phyloP scores from a whole-genome alignment of 2,113 vertebrate genomes.

The Sorex araneus region DNA sequence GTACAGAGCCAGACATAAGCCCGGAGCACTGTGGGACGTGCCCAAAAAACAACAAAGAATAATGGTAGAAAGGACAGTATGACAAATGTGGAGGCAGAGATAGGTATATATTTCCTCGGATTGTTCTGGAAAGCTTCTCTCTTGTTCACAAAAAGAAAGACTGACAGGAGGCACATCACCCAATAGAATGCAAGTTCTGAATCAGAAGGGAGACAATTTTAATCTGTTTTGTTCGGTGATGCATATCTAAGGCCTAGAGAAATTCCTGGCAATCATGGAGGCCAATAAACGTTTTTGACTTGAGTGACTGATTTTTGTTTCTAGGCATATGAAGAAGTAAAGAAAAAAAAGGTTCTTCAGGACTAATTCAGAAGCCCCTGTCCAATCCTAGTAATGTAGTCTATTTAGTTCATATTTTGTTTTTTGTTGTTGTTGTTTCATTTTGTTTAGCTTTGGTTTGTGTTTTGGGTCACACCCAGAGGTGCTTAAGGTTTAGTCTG shows the following conservation, averaged over 20 bases:
- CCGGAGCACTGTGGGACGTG: too few species aligned
- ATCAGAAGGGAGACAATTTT: background rate
- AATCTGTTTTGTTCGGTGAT: background rate
- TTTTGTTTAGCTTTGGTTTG: too few species aligned
- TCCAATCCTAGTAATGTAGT: background rate
- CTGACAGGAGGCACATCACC: background rate
- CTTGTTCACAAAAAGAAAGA: background rate
- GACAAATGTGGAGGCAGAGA: background rate
- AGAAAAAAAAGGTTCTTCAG: background rate
- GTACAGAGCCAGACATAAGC: too few species aligned
- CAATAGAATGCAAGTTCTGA: background rate
- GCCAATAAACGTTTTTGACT: background rate
- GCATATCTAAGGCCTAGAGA: background rate
- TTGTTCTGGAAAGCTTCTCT: background rate
- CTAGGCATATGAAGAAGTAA: constrained; percentile 6
- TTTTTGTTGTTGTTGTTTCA: too few species aligned
- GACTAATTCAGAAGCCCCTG: background rate
- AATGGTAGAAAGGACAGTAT: too few species aligned
- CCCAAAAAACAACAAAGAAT: too few species aligned
- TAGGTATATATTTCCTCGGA: background rate
- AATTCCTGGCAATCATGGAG: background rate
- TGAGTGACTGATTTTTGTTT: background rate
- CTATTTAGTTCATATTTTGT: background rate
- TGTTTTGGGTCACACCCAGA: too few species aligned
- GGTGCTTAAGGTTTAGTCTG: too few species aligned